Percentiles rank a stretch among this genome's conserved stretches.
phyloP scores from a whole-genome alignment of 1,140 invertebrate species.

The Trichonephila inaurata region DNA sequence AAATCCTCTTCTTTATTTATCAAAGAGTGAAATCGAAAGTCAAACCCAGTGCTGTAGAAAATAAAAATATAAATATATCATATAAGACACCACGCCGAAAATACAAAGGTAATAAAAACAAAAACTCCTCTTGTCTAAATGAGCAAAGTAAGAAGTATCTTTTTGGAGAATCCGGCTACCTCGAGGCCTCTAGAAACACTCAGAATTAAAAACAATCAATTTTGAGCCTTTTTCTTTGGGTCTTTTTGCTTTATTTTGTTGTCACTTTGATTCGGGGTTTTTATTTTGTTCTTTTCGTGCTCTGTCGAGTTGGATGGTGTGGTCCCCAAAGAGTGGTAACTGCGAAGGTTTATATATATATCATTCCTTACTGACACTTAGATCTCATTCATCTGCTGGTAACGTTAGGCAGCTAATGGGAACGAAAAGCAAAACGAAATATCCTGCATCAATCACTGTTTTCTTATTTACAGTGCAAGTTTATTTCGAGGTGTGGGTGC shows the following conservation, averaged over 20 bases:
- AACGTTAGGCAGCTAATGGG: not conserved
- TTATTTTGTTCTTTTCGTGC: not conserved
- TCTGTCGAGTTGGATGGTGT: conserved; percentile 1
- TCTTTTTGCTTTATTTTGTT: not conserved
- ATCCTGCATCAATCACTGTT: not conserved
- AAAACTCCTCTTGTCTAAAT: conserved; percentile 13
- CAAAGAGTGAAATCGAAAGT: conserved; percentile 5
- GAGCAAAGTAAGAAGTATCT: conserved; percentile 48
- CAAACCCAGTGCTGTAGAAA: not conserved
- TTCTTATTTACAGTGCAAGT: not conserved
- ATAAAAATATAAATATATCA: not conserved
- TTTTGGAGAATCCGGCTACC: conserved; percentile 22
- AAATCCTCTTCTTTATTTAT: conserved; percentile 23
- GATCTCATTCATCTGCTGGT: not conserved
- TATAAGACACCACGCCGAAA: not conserved
- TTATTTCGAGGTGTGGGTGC: not conserved
- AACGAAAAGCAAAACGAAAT: not conserved
- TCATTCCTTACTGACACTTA: conserved; percentile 39
- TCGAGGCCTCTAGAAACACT: not conserved
- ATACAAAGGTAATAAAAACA: conserved; percentile 35
- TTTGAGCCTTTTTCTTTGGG: conserved; percentile 39
- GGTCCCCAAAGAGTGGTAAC: conserved; percentile 29
- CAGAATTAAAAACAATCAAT: conserved; percentile 67
- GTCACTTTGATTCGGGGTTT: conserved; percentile 29
- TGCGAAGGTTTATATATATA: conserved; percentile 17